Conservation (phyloP, 1,140 invertebrate genomes). For the Aphelinus atriplicis region DNA sequence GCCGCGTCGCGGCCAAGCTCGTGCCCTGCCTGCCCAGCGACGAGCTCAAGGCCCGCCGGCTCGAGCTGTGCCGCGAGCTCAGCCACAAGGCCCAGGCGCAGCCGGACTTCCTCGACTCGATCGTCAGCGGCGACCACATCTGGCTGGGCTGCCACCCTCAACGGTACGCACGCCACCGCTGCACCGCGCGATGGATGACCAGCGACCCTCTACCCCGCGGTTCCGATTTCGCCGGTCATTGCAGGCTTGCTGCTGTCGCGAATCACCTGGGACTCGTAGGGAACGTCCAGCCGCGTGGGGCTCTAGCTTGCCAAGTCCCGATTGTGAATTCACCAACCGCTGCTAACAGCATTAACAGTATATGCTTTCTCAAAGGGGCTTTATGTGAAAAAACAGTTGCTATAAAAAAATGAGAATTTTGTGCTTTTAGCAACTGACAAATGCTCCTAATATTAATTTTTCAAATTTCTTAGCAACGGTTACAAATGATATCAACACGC, state of each 20-base stretch:
- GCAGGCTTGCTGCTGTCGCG: no score
- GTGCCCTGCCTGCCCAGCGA: constrained; percentile 31
- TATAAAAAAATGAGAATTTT: no score
- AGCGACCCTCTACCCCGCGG: not conserved
- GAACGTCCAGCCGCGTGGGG: not conserved
- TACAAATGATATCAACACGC: no score
- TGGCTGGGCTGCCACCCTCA: constrained; percentile 3
- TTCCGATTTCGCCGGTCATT: no score
- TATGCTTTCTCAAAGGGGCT: no score
- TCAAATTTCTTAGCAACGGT: no score
- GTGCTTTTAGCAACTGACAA: no score
- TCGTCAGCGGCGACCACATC: constrained; percentile 40
- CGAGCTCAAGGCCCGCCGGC: constrained; percentile 23
- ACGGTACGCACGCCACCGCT: not conserved
- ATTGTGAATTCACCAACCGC: no score
- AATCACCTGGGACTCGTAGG: not conserved
- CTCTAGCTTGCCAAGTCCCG: no score
- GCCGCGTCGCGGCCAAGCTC: constrained; percentile 16
- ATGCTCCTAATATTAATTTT: no score
- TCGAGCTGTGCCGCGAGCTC: constrained; percentile 27
- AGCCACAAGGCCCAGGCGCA: constrained; percentile 15
- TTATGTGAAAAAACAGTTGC: no score
- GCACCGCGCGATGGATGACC: not conserved
- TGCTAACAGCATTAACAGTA: no score
- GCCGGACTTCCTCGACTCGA: constrained; percentile 36